Percentiles rank a stretch among this genome's conserved stretches.
Conservation (phyloP, 1,140 invertebrate genomes). For the Drosophila kanapiae region DNA sequence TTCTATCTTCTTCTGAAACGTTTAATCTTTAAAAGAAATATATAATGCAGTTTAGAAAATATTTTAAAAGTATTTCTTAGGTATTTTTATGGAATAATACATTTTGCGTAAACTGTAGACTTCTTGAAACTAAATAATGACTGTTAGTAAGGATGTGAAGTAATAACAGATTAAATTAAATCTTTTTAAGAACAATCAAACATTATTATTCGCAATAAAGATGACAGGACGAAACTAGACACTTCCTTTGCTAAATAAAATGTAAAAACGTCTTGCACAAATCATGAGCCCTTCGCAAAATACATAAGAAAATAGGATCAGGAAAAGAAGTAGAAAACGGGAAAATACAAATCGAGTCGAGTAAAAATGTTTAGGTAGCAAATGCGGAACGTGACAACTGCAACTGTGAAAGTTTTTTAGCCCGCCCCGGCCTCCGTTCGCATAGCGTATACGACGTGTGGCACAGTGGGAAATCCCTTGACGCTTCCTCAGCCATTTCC, state of each 20-base stretch:
- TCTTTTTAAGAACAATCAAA: too few relatives aligned
- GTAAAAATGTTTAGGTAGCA: conserved; percentile 72
- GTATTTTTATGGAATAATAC: too few relatives aligned
- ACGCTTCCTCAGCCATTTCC: conserved; percentile 5
- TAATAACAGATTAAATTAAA: too few relatives aligned
- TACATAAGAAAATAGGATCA: conserved; percentile 15
- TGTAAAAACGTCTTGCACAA: neutral
- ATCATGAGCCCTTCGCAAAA: conserved; percentile 9
- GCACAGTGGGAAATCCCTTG: conserved; percentile 21
- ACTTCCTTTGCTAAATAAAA: neutral
- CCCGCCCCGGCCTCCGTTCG: neutral
- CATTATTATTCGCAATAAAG: neutral
- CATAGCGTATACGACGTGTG: conserved; percentile 73
- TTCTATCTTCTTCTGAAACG: too few relatives aligned
- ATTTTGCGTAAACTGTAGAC: too few relatives aligned
- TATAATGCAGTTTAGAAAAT: too few relatives aligned
- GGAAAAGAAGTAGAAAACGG: too few relatives aligned
- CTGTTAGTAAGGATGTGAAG: too few relatives aligned
- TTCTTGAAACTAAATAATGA: too few relatives aligned
- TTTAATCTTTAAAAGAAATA: too few relatives aligned
- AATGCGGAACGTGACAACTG: conserved; percentile 75
- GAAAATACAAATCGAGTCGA: conserved; percentile 35
- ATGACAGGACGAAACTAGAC: neutral
- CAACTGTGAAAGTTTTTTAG: conserved; percentile 62
- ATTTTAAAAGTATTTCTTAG: too few relatives aligned